Conservation (phyloP, 92 coral and sea anemone species). For the Chrysogorgia sp. region DNA sequence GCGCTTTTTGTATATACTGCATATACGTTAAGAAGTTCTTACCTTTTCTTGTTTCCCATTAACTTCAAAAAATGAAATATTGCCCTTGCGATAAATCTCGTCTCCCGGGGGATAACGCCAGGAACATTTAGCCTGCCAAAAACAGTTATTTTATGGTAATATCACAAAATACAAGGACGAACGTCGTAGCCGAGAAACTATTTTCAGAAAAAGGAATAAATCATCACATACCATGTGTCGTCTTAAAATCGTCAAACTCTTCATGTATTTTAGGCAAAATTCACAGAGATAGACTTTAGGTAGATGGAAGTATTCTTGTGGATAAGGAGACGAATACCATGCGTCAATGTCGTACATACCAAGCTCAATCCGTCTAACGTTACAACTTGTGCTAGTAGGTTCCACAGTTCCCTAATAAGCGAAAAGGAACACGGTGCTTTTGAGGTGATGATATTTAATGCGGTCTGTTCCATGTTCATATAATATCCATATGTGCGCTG, state of each 20-base stretch:
- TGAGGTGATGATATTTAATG: no score
- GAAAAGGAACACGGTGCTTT: not conserved
- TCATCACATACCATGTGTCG: constrained; percentile 82
- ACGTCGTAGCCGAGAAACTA: no score
- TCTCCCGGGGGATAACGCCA: constrained; percentile 93
- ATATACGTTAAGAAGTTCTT: not conserved
- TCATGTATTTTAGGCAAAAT: constrained; percentile 94
- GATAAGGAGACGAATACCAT: constrained; percentile 98
- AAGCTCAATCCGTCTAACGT: constrained; percentile 80
- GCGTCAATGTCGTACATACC: constrained; percentile 91
- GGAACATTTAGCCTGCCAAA: constrained; percentile 79
- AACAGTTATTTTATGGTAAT: not conserved
- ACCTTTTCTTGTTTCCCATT: constrained; percentile 96
- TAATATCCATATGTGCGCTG: no score
- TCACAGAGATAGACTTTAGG: constrained; percentile 94
- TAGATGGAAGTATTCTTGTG: constrained; percentile 91
- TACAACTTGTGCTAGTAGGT: constrained; percentile 55
- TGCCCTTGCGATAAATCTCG: constrained; percentile 88
- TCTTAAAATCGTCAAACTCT: constrained; percentile 86
- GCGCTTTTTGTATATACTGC: no score
- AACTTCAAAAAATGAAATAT: constrained; percentile 91
- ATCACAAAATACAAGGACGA: not conserved
- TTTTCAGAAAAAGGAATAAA: no score
- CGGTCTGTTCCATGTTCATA: no score
- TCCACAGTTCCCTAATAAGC: constrained; percentile 25